Evolutionary conservation across 2,888 invertebrate genomes (phyloP).

Genomic region (Eremobia ochroleuca): DNA sequence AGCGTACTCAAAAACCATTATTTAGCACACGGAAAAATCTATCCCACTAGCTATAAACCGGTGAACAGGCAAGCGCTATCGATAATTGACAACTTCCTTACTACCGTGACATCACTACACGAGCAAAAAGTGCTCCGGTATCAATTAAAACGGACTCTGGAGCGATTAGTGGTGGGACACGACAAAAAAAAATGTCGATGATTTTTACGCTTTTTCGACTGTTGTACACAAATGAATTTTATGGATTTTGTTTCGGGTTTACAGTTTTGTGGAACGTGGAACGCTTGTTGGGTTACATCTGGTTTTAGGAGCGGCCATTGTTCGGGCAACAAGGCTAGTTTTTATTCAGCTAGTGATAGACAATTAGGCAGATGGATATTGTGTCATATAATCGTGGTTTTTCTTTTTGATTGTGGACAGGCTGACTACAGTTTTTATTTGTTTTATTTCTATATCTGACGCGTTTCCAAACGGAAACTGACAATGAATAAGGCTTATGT

Average conservation of each 20-base stretch:
- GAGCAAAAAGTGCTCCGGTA: conserved; percentile 71
- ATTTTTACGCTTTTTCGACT: conserved; percentile 16
- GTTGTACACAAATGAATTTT: conserved; percentile 25
- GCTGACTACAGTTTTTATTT: background rate
- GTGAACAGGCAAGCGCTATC: conserved; percentile 59
- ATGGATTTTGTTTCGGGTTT: conserved; percentile 39
- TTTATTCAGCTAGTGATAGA: conserved; percentile 3
- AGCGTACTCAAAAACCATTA: conserved; percentile 27
- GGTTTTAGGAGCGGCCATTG: conserved; percentile 20
- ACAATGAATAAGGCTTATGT: too few relatives aligned
- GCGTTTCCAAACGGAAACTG: background rate
- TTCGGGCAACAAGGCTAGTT: conserved; percentile 1
- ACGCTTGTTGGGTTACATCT: conserved; percentile 5
- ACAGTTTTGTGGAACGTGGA: conserved; percentile 1
- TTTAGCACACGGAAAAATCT: conserved; percentile 24
- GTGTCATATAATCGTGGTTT: background rate
- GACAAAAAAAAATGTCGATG: conserved; percentile 51
- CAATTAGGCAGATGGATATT: conserved; percentile 1
- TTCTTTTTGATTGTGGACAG: background rate
- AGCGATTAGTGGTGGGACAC: conserved; percentile 67
- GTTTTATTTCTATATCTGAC: background rate
- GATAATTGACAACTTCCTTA: conserved; percentile 71
- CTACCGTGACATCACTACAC: conserved; percentile 62
- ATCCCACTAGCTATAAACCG: conserved; percentile 9
- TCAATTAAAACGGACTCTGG: conserved; percentile 77